Evolutionary conservation across 1,140 invertebrate genomes (phyloP).

Genomic region (Ruditapes philippinarum): DNA sequence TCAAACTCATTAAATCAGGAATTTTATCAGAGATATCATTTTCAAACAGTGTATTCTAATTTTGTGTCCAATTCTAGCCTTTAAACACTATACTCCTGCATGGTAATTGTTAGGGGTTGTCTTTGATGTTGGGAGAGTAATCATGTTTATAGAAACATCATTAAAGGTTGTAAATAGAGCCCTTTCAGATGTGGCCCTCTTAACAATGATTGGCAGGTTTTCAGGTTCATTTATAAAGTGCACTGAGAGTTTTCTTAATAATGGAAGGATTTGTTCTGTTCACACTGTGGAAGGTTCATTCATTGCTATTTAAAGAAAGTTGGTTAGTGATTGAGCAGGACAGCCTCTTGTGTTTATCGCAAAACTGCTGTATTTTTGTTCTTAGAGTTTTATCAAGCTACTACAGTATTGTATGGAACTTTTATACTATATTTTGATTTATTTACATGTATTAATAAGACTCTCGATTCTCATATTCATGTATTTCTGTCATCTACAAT

Average conservation of each 20-base stretch:
- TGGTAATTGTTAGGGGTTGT: slow-evolving; percentile 27
- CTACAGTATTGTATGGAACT: too few relatives aligned
- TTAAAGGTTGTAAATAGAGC: slow-evolving; percentile 10
- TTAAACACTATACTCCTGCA: slow-evolving; percentile 35
- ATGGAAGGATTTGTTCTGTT: not conserved
- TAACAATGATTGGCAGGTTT: not conserved
- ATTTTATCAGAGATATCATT: slow-evolving; percentile 61
- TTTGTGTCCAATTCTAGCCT: not conserved
- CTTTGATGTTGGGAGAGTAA: not conserved
- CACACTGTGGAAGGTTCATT: not conserved
- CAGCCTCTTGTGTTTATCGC: too few relatives aligned
- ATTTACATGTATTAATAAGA: too few relatives aligned
- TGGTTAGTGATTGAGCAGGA: too few relatives aligned
- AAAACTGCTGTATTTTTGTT: too few relatives aligned
- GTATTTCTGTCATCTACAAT: too few relatives aligned
- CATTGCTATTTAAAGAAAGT: too few relatives aligned
- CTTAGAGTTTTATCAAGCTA: too few relatives aligned
- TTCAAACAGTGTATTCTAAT: slow-evolving; percentile 46
- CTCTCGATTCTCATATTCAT: too few relatives aligned
- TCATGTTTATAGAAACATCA: slow-evolving; percentile 21
- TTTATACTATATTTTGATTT: too few relatives aligned
- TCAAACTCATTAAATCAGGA: slow-evolving; percentile 53
- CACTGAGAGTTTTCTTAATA: not conserved
- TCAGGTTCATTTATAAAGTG: slow-evolving; percentile 15
- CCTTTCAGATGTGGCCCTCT: not conserved